Conservation (phyloP, 1,140 invertebrate species). For the Bacillus rossius region DNA sequence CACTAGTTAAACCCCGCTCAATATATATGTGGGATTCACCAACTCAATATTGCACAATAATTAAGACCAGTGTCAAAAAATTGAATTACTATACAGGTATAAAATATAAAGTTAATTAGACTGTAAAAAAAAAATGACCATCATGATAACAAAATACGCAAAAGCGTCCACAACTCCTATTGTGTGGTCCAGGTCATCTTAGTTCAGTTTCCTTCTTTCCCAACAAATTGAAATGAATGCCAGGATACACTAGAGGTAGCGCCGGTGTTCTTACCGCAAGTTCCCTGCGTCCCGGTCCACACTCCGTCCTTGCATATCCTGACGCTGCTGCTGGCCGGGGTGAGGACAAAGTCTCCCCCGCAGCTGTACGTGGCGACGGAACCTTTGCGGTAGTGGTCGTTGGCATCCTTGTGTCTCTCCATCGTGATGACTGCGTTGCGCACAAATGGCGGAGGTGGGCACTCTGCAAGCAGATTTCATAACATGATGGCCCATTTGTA, state of each 20-base stretch:
- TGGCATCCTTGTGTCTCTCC: conserved; percentile 13
- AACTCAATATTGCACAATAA: too few species aligned
- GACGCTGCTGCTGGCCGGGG: conserved; percentile 28
- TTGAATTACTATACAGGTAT: too few species aligned
- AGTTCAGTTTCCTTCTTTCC: not conserved
- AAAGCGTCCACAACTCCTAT: too few species aligned
- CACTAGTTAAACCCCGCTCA: too few species aligned
- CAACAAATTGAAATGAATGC: too few species aligned
- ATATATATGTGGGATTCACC: too few species aligned
- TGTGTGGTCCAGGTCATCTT: not conserved
- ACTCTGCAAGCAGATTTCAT: conserved; percentile 9
- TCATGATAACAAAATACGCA: too few species aligned
- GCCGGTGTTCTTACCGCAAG: conserved; percentile 23
- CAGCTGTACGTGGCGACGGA: conserved; percentile 35
- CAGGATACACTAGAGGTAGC: too few species aligned
- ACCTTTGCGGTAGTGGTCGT: conserved; percentile 26
- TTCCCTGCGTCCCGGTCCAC: conserved; percentile 34
- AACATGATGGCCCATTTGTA: too few species aligned
- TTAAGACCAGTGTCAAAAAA: too few species aligned
- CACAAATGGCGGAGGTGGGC: conserved; percentile 26
- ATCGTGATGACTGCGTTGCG: conserved; percentile 24
- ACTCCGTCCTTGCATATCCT: conserved; percentile 35
- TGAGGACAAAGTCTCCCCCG: conserved; percentile 27
- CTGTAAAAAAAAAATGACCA: too few species aligned
- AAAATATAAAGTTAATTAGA: too few species aligned